Conservation (phyloP, 2,888 invertebrate genomes). For the Leptinotarsa rubiginosa region DNA sequence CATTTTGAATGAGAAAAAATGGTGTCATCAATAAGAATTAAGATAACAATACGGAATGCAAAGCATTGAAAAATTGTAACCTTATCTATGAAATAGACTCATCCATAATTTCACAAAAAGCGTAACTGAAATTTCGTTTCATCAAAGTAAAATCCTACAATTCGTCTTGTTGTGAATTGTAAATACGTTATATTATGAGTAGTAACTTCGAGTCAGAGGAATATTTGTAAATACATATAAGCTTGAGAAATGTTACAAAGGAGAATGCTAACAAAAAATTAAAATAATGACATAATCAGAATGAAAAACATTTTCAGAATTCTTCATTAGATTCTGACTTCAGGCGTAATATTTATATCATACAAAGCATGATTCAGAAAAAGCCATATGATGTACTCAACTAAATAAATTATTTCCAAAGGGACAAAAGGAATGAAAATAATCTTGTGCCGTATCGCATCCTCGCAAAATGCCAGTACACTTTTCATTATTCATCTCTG, state of each 20-base stretch:
- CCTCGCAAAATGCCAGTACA: not conserved
- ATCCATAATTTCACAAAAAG: no score
- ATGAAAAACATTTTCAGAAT: conserved; percentile 8
- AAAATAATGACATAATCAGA: conserved; percentile 11
- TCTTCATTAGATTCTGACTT: not conserved
- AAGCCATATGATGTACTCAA: conserved; percentile 1
- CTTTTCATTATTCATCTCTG: conserved; percentile 17
- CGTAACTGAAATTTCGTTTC: no score
- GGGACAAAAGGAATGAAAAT: not conserved
- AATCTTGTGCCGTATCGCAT: conserved; percentile 6
- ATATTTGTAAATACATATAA: not conserved
- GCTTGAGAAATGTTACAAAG: not conserved
- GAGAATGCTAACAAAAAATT: not conserved
- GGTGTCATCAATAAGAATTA: no score
- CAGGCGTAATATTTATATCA: conserved; percentile 9
- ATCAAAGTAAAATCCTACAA: no score
- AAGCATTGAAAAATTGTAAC: no score
- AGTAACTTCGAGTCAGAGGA: not conserved
- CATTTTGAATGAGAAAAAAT: no score
- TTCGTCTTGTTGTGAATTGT: no score
- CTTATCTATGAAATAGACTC: no score
- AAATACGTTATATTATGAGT: no score
- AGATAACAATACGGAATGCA: no score
- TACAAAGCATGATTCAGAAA: conserved; percentile 1
- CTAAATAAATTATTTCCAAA: conserved; percentile 13